These are phyloP conservation scores for Carcharodon carcharias DNA, from an alignment of 2,797 vertebrate genomes.

Conservation along the genomic window DNA sequence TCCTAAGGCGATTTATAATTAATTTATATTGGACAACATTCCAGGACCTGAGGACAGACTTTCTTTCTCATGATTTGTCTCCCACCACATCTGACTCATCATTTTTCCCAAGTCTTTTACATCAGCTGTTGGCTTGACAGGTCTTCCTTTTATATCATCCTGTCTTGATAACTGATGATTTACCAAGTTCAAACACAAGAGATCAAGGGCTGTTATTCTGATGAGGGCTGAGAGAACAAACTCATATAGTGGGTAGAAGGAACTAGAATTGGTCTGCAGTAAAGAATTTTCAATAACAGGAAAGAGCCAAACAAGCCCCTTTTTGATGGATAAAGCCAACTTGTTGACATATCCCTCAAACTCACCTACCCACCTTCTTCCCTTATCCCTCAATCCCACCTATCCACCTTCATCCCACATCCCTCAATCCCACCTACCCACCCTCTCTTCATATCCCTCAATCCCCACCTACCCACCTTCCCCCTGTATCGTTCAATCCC, in stretches of 20 bases:
- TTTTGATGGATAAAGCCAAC: neutral
- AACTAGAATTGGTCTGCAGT: neutral
- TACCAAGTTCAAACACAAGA: neutral
- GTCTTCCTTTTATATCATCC: neutral
- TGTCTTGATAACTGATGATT: neutral
- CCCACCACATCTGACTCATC: neutral
- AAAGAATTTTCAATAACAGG: neutral
- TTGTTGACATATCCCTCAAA: neutral
- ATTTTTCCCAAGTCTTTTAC: neutral
- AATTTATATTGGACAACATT: slow-evolving; percentile 63
- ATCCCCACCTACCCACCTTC: no score
- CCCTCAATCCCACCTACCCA: no score
- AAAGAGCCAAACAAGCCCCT: neutral
- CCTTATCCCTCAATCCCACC: no score
- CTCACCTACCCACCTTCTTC: no score
- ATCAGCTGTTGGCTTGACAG: neutral
- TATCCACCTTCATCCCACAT: no score
- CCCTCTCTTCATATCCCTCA: no score
- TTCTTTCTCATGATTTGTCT: slow-evolving; percentile 48
- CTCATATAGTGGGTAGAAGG: neutral
- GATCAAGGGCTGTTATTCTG: neutral
- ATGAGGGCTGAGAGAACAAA: neutral
- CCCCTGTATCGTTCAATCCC: no score
- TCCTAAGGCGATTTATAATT: slow-evolving; percentile 73
- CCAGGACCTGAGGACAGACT: slow-evolving; percentile 66